Evolutionary conservation across 2,113 vertebrate genomes (phyloP), one percentile per base, ranked within the genome.

Genomic region (Alces alces): DNA sequence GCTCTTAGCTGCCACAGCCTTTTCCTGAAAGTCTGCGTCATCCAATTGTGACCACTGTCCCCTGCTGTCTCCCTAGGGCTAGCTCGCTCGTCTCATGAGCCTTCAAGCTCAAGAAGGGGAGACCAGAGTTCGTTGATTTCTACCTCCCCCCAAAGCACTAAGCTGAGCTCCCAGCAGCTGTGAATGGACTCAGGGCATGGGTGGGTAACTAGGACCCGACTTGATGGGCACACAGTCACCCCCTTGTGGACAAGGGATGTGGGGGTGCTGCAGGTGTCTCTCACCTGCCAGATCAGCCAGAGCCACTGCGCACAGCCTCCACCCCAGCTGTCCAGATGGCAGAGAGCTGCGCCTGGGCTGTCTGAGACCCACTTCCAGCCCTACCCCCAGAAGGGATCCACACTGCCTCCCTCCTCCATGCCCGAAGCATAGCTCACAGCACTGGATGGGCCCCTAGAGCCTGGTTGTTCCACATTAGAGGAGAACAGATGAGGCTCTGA

Each of bases 391-490:
- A 66, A 54, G 4, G 17, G 30, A 76, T 61, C 64, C 27, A 50
- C 50, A 15, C 7, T 0, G 39, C 54, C 78, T 89, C 64, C 43
- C 25, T 70, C 76, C 43, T 79, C 89, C 8, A 11, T 19, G 91
- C 50, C 57, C 28, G 7, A 52, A 76, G 60, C 83, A 92, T 1
- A 82, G 61, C 84, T 83, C 64, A 45, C 47, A 52, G 84, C 52
- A 23, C 76, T 50, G 54, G 52, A 90, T 16, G 57, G 84, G 88
- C 54, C 91, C 92, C 58, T 23, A 39, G n/a, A 93, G 83, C 55
- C 93, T 64, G 52, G 50, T 12, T 95, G 88, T 85, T 96, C 87
- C 83, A 60, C 54, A 43, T 80, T 28, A 97, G 15, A 96, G 57
- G 66, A 50, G 88, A 76, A 95, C 96, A 70, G 82, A 92, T 52